Base-by-base conservation (phyloP, 1,140 invertebrate species). In the Calosoma granatense region DNA sequence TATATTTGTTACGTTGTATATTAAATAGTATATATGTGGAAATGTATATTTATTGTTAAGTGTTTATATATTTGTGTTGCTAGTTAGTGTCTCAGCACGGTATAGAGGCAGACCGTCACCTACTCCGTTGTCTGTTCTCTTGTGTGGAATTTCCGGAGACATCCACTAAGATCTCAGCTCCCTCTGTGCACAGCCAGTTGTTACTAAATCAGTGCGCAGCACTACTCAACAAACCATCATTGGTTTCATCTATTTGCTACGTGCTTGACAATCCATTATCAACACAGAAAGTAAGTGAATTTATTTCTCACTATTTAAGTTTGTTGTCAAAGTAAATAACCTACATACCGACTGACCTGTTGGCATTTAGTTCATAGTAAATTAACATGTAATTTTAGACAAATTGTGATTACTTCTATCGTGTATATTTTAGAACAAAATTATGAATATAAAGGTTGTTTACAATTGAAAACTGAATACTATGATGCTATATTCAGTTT, bases 71-170 rank as follows among this genome's bases (percentile, higher is more conserved):
- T 61, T 47, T 58, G 59, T 59, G 61, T 59, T 71, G 69, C 72
- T 47, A 91, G 88, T 80, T 90, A 75, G 83, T 90, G 60, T 77
- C 80, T 75, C 80, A 83, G 70, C 82, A 88, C 78, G 88, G 88
- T 75, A 80, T 87, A 73, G 88, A 91, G 80, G 87, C 88, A 74
- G 88, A 92, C 76, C 81, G 88, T 77, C 88, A 92, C 80, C 81
- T 89, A 71, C 81, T 90, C 74, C 85, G 87, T 76, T 88, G 86
- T 78, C 82, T 92, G 72, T 88, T 92, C 75, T 88, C 87, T 65
- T 80, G 76, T 66, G 76, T 83, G 65, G 78, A 82, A 67, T 82
- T 83, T 72, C 76, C 74, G 66, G 79, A 80, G 58, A 73, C 76
- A 66, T 77, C 73, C 54, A 74, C 73, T 61, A 72, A 70, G 61